Evolutionary conservation across 2,888 invertebrate genomes (phyloP).

Genomic region (Chymomyza caudatula): DNA sequence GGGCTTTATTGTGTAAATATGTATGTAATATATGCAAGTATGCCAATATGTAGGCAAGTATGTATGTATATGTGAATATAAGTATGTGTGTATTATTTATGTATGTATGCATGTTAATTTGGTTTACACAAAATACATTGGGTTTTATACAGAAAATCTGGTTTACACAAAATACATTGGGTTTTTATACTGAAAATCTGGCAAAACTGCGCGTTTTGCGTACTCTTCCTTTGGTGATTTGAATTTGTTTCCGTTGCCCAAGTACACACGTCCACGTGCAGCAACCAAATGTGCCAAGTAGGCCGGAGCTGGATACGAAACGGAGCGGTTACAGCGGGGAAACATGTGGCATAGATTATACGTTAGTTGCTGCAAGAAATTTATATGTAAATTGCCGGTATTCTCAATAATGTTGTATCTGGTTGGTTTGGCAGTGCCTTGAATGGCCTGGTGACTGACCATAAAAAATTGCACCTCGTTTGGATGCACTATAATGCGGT

Average conservation of each 20-base stretch:
- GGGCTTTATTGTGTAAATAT: no score
- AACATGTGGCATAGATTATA: conserved; percentile 92
- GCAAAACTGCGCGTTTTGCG: no score
- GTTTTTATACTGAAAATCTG: no score
- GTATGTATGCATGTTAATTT: no score
- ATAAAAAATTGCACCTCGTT: conserved; percentile 93
- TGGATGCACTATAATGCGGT: conserved; percentile 90
- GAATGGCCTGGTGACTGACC: conserved; percentile 84
- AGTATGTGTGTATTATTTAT: no score
- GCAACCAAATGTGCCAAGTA: conserved; percentile 94
- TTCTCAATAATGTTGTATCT: conserved; percentile 92
- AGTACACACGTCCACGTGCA: conserved; percentile 81
- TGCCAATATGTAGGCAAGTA: no score
- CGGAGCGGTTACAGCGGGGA: conserved; percentile 88
- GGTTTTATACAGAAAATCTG: no score
- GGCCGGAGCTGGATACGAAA: conserved; percentile 92
- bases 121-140: no score
- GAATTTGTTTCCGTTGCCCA: no score
- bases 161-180: no score
- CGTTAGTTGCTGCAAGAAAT: conserved; percentile 87
- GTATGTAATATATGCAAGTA: no score
- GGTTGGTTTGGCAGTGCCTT: conserved; percentile 91
- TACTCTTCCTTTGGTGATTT: conserved; percentile 80
- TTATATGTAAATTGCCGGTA: conserved; percentile 84
- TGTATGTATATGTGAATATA: no score